Evolutionary conservation across 2,113 vertebrate genomes (phyloP).

Genomic region (Microtus pennsylvanicus): DNA sequence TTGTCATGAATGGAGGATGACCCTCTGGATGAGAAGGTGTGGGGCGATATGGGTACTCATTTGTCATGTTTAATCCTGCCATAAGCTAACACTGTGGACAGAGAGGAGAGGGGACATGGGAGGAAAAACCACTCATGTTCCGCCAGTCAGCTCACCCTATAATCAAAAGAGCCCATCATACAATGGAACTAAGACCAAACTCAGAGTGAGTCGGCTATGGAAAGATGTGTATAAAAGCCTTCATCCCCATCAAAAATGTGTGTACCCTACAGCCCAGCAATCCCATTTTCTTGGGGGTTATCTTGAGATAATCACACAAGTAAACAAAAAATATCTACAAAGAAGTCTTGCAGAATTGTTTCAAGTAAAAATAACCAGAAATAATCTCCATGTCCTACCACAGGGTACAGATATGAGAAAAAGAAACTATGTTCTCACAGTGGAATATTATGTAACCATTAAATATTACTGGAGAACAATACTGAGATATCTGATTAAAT

Average conservation of each 20-base stretch:
- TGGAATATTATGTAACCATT: slow-evolving; percentile 23
- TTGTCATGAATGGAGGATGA: neutral
- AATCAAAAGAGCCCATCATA: neutral
- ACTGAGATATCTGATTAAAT: slow-evolving; percentile 15
- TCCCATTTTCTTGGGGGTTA: slow-evolving; percentile 36
- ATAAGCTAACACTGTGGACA: neutral
- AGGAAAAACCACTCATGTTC: neutral
- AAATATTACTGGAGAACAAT: slow-evolving; percentile 35
- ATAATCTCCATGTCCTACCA: neutral
- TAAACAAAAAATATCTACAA: slow-evolving; percentile 27
- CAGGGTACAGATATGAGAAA: slow-evolving; percentile 13
- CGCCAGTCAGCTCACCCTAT: neutral
- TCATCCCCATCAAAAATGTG: neutral
- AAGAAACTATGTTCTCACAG: slow-evolving; percentile 2
- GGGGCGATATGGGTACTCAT: neutral
- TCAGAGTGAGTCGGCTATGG: neutral
- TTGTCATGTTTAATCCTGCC: neutral
- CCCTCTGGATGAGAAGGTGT: neutral
- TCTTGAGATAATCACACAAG: slow-evolving; percentile 37
- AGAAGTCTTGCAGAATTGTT: slow-evolving; percentile 17
- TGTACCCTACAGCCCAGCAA: neutral
- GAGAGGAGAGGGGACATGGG: neutral
- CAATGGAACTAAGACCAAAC: neutral
- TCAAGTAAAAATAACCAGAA: slow-evolving; percentile 16
- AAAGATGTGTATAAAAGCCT: slow-evolving; percentile 10